Percentiles rank a stretch among this genome's conserved stretches.
These are phyloP conservation scores for Rhamphomyia laevipes DNA, from an alignment of 2,888 invertebrate species.

Conservation along the genomic window DNA sequence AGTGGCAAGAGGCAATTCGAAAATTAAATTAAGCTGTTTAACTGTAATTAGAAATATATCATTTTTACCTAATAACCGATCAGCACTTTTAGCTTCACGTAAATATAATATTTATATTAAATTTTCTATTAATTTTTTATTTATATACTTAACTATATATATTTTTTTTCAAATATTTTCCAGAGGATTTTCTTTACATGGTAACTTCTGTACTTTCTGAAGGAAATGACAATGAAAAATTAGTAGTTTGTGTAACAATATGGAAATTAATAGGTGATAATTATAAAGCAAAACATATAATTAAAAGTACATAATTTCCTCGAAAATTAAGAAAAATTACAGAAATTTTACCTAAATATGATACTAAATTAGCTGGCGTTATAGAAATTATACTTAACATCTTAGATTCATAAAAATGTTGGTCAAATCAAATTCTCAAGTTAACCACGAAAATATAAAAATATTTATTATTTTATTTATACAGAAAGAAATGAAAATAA, in stretches of 20 bases:
- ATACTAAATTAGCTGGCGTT: constrained; percentile 20
- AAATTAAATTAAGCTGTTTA: constrained; percentile 22
- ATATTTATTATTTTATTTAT: not conserved
- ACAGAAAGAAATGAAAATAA: not conserved
- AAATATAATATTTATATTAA: constrained; percentile 21
- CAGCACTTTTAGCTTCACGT: constrained; percentile 22
- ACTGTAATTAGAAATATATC: constrained; percentile 33
- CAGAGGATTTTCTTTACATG: constrained; percentile 14
- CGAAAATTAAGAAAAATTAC: constrained; percentile 19
- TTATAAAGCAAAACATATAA: constrained; percentile 26
- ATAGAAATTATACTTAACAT: constrained; percentile 22
- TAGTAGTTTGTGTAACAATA: constrained; percentile 23
- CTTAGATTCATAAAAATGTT: constrained; percentile 8
- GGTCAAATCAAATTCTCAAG: not conserved
- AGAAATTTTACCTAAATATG: constrained; percentile 14
- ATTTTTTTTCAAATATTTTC: not conserved
- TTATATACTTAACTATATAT: no score
- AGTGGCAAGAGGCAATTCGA: constrained; percentile 18
- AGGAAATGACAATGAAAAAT: constrained; percentile 25
- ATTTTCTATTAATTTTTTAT: constrained; percentile 18
- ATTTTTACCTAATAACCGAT: constrained; percentile 27
- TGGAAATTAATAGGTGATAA: constrained; percentile 31
- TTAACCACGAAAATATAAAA: not conserved
- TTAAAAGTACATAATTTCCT: constrained; percentile 28
- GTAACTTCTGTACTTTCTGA: constrained; percentile 6